Base-by-base conservation (phyloP, 2,888 invertebrate species). In the Drosophila greeni region DNA sequence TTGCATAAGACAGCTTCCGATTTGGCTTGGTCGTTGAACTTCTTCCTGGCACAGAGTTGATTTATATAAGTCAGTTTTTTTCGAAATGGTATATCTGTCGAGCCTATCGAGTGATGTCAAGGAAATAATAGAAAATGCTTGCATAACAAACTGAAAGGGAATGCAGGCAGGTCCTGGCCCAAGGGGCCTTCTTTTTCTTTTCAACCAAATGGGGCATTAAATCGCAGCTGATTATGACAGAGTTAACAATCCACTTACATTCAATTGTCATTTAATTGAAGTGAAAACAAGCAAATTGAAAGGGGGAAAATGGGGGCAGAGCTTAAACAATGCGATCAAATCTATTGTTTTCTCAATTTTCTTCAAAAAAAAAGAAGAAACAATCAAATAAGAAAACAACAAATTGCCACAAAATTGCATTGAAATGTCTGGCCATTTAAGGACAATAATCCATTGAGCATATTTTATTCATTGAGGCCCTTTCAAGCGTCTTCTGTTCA, bases 21-120 rank as follows among this genome's bases (percentile, higher is more conserved):
- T 26, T 54, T 47, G 8, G 34, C 3, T 56, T 56, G 55, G 55
- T 37, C 55, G 37, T 26, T 56, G 55, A 56, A 56, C 55, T 37
- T 2, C 12, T 12, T 24, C 6, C 14, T n/a, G 20, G 14, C 3
- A 2, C 39, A 20, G 12, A 29, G 37, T 11, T 20, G n/a, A 23
- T 0, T 40, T 40, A n/a, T n/a, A 40, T 43, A 26, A 16, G 26
- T 1, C 3, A 26, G 5, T 14, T 14, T 18, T 14, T 29, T 20
- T 20, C 20, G 7, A 2, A 45, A 2, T 18, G 1, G 2, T 29
- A 29, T 29, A 14, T 45, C 29, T 31, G 29, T 31, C 20, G 31
- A 31, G 45, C 45, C 45, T 31, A 47, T 20, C n/a, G n/a, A 23
- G 14, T 24, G 24, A 24, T 16, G 11, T 26, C 24, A 42, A 9